These are phyloP conservation scores for Rhinogobius similis DNA, from an alignment of 2,113 vertebrate species.

Conservation along the genomic window DNA sequence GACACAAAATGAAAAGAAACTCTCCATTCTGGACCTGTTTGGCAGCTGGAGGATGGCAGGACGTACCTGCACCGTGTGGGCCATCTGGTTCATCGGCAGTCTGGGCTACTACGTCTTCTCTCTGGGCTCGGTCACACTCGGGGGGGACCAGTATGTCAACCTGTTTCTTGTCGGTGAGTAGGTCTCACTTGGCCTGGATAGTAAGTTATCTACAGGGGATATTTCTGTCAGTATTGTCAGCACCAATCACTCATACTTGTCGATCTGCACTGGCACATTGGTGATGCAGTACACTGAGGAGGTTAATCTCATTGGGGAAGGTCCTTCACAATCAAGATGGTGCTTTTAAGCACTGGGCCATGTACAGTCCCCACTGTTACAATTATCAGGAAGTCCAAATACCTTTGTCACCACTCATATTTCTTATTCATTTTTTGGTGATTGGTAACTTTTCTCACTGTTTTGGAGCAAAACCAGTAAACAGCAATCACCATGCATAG, in stretches of 20 bases:
- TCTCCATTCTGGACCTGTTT: slow-evolving; percentile 87
- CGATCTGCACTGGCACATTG: not conserved
- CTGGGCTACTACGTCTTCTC: slow-evolving; percentile 93
- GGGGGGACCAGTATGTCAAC: slow-evolving; percentile 89
- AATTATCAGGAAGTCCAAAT: too few species aligned
- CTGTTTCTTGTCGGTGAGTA: slow-evolving; percentile 88
- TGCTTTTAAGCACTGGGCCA: not conserved
- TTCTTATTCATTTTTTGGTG: too few species aligned
- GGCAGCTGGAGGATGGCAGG: slow-evolving; percentile 81
- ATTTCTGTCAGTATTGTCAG: not conserved
- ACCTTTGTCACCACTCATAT: too few species aligned
- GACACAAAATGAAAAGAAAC: slow-evolving; percentile 69
- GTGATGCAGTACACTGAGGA: not conserved
- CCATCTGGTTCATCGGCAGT: slow-evolving; percentile 92
- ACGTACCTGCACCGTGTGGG: slow-evolving; percentile 88
- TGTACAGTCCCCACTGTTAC: too few species aligned
- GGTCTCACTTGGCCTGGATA: not conserved
- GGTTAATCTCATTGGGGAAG: not conserved
- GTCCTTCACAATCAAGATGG: not conserved
- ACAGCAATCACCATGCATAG: too few species aligned
- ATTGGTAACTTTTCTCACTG: too few species aligned
- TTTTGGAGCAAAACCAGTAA: too few species aligned
- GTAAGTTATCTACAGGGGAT: too few species aligned
- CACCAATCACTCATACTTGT: not conserved
- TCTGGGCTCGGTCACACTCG: slow-evolving; percentile 86